These are phyloP conservation scores for Poeciliopsis paucimaculata DNA, from an alignment of 2,797 vertebrate genomes.

Conservation along the genomic window DNA sequence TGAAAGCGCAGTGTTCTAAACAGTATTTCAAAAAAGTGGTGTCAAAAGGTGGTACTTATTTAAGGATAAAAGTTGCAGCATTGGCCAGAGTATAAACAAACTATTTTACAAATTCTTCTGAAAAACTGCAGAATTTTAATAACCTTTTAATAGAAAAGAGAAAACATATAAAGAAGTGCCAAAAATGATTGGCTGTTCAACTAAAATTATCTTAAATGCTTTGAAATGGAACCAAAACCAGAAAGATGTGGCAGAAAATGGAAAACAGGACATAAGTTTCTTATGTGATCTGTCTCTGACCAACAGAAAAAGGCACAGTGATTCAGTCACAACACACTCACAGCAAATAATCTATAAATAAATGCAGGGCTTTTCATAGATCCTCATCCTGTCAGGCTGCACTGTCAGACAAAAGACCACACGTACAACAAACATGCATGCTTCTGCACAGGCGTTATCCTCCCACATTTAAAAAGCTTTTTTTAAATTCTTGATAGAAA, in stretches of 20 bases:
- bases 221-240: background rate
- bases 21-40: background rate
- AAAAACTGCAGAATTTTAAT: background rate
- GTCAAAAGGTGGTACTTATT: background rate
- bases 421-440: constrained; percentile 28
- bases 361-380: constrained; percentile 52
- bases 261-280: background rate
- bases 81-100: background rate
- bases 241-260: background rate
- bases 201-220: background rate
- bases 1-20: background rate
- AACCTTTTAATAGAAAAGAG: background rate
- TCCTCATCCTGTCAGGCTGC: constrained; percentile 66
- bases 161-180: background rate
- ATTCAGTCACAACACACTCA: constrained; percentile 25
- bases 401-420: constrained; percentile 43
- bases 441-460: constrained; percentile 21
- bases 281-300: background rate
- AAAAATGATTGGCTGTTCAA: background rate
- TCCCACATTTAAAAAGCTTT: constrained; percentile 47
- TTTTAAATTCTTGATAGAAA: constrained; percentile 40
- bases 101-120: background rate
- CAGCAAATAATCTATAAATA: constrained; percentile 31
- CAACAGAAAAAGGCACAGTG: background rate
- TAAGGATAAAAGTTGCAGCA: background rate